A percentile compares a stretch with the other conserved stretches of the same genome.
phyloP scores from a whole-genome alignment of 2,888 invertebrate genomes.

The Onthophagus sagittarius region DNA sequence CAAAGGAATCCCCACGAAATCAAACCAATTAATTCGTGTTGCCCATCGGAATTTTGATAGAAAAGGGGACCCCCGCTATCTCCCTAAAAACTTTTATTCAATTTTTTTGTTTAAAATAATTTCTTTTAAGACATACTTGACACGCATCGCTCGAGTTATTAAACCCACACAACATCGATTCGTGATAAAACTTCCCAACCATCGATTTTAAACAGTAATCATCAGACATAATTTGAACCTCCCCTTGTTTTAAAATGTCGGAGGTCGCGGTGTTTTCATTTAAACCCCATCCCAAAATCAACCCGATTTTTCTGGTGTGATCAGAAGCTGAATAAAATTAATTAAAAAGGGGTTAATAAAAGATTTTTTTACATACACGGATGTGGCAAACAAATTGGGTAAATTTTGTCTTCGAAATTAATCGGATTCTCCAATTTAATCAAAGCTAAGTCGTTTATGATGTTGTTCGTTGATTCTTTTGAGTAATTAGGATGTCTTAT shows the following conservation, averaged over 20 bases:
- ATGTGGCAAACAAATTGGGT: conserved; percentile 55
- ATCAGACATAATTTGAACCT: conserved; percentile 49
- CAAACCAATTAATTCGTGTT: conserved; percentile 57
- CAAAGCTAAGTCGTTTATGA: conserved; percentile 58
- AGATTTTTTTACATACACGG: conserved; percentile 45
- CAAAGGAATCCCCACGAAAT: conserved; percentile 64
- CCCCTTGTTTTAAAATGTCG: conserved; percentile 50
- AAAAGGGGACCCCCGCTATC: conserved; percentile 65
- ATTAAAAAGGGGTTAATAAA: conserved; percentile 9
- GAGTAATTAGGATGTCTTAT: conserved; percentile 1
- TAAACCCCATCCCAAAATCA: conserved; percentile 58
- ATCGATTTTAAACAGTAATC: conserved; percentile 45
- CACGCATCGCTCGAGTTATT: conserved; percentile 56
- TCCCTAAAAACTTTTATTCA: conserved; percentile 50
- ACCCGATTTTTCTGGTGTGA: conserved; percentile 48
- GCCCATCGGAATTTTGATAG: conserved; percentile 51
- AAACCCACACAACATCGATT: conserved; percentile 60
- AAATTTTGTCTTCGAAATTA: conserved; percentile 46
- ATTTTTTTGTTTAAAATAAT: not conserved
- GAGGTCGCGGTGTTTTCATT: conserved; percentile 47
- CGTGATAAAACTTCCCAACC: conserved; percentile 46
- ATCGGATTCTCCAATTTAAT: conserved; percentile 51
- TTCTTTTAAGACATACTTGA: conserved; percentile 47
- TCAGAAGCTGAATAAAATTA: conserved; percentile 39
- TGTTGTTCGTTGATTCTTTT: conserved; percentile 40